phyloP scores from a whole-genome alignment of 2,888 invertebrate genomes.

The Nasonia oneida region DNA sequence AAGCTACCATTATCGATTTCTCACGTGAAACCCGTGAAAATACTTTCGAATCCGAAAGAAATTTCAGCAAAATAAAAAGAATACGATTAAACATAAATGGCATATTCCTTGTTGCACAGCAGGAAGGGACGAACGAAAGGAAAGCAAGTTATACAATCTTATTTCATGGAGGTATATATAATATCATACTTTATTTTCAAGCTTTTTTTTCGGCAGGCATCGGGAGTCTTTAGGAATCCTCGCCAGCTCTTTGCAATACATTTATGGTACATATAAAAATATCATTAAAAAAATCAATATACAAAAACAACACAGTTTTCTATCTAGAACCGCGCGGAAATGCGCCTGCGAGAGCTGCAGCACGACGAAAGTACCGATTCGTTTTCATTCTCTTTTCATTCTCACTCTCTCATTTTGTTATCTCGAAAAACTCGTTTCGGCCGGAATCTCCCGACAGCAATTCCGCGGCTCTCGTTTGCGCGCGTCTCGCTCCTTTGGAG shows the following conservation, averaged over 20 bases:
- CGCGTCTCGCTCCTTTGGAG: slow-evolving; percentile 11
- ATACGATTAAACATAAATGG: slow-evolving; percentile 36
- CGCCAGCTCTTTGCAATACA: slow-evolving; percentile 8
- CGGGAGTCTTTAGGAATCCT: neutral
- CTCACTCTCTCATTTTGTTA: neutral
- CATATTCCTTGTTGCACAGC: neutral
- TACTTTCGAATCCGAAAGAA: slow-evolving; percentile 13
- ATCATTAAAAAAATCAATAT: slow-evolving; percentile 21
- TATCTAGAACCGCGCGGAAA: slow-evolving; percentile 26
- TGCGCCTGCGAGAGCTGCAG: neutral
- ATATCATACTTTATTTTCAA: slow-evolving; percentile 36
- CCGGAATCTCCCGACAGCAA: neutral
- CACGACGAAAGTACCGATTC: neutral
- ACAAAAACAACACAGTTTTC: slow-evolving; percentile 16
- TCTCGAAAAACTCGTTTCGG: slow-evolving; percentile 33
- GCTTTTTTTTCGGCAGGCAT: slow-evolving; percentile 10
- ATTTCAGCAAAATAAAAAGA: slow-evolving; percentile 13
- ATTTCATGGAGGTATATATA: slow-evolving; percentile 12
- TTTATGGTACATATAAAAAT: slow-evolving; percentile 3
- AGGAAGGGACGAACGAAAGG: slow-evolving; percentile 38
- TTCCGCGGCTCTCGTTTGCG: slow-evolving; percentile 2
- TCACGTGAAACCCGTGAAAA: neutral
- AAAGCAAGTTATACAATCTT: slow-evolving; percentile 35
- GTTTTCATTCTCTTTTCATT: neutral
- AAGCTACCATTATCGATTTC: neutral